Base-by-base conservation (phyloP, 2,888 invertebrate species). In the Spisula subtruncata region DNA sequence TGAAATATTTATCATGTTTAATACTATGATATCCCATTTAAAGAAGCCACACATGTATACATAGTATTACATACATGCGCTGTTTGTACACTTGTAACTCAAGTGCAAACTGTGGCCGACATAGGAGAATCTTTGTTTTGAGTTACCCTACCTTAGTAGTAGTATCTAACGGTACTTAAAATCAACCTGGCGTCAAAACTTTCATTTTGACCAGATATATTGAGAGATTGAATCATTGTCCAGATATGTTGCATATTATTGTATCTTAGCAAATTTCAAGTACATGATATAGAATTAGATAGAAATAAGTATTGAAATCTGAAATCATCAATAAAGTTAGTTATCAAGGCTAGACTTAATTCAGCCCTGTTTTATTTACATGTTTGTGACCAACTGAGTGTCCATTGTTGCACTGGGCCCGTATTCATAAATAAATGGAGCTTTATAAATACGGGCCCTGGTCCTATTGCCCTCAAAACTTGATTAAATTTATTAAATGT, bases 201-300 rank as follows among this genome's bases (percentile, higher is more conserved):
- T 41, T 41, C 41, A 41, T 41, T 41, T 41, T 41, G 8, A 8
- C 41, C 41, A 41, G 2, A 2, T 41, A n/a, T 66, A 66, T 66
- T 66, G 60, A 66, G 60, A 10, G n/a, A 25, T 66, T 25, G n/a
- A n/a, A n/a, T n/a, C n/a, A n/a, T n/a, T n/a, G 6, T 0, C n/a
- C 60, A 66, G 60, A 66, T 66, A 25, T n/a, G 25, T n/a, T 25
- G 60, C 12, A 66, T 66, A 25, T 66, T 66, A 66, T 25, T 66
- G 25, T 66, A 66, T 66, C 60, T 66, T 66, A 25, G 60, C 25
- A 66, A 66, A 66, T 25, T 66, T 66, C 60, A 66, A 66, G 60
- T 66, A 66, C 25, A 66, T 25, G n/a, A 41, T 51, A 51, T 41
- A 2, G 2, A 41, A 5, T 14, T 16, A 16, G 51, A 66, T 66